A percentile compares a stretch with the other conserved stretches of the same genome.
Conservation (phyloP, 2,888 invertebrate species). For the Suillia variegata region DNA sequence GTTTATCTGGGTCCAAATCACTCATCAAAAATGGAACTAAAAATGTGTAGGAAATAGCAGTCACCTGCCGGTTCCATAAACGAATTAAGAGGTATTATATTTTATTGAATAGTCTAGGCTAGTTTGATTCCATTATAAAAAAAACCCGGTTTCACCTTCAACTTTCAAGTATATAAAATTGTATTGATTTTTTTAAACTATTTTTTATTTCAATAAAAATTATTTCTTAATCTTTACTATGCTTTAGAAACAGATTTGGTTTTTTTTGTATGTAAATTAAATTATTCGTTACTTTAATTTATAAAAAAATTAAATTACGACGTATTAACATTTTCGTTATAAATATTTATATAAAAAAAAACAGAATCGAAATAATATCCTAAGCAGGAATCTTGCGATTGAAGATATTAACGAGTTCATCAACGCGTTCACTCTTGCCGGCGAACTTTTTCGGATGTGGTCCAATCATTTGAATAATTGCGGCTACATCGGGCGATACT, state of each 20-base stretch:
- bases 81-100: too few species aligned
- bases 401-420: slow-evolving; percentile 79
- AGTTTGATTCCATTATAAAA: too few species aligned
- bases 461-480: slow-evolving; percentile 88
- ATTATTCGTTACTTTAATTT: too few species aligned
- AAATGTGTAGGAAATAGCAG: too few species aligned
- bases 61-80: too few species aligned
- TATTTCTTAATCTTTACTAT: not conserved
- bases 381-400: slow-evolving; percentile 66
- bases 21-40: too few species aligned
- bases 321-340: not conserved
- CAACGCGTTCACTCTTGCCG: slow-evolving; percentile 79
- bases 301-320: not conserved
- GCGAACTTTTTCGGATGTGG: slow-evolving; percentile 83
- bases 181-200: too few species aligned
- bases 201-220: not conserved
- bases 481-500: slow-evolving; percentile 85
- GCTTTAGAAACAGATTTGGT: not conserved
- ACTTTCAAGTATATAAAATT: too few species aligned
- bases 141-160: too few species aligned
- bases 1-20: too few species aligned
- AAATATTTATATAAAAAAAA: not conserved
- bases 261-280: too few species aligned
- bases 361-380: not conserved
- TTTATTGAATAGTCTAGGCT: too few species aligned